These are phyloP conservation scores for Nothocercus julius DNA, from an alignment of 2,113 vertebrate genomes.

Conservation along the genomic window DNA sequence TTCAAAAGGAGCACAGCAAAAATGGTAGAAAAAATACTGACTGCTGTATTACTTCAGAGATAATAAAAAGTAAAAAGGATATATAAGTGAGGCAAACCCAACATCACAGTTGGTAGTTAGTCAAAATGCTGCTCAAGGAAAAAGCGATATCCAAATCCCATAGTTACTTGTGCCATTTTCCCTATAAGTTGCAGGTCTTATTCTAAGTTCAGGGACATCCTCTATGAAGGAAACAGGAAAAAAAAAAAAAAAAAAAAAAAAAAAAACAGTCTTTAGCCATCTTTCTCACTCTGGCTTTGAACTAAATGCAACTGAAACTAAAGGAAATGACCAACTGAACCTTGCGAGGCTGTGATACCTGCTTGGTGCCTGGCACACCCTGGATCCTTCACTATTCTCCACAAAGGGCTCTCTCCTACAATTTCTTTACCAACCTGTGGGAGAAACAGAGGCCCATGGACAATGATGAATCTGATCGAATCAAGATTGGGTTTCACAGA, in stretches of 20 bases:
- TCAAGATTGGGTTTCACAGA: not conserved
- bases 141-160: not conserved
- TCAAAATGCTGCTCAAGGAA: not conserved
- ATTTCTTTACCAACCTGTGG: not conserved
- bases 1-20: not conserved
- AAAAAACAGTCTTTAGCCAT: not conserved
- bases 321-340: not conserved
- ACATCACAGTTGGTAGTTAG: not conserved
- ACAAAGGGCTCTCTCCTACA: not conserved
- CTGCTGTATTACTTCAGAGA: not conserved
- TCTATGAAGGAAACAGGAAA: not conserved
- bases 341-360: not conserved
- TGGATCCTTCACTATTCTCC: not conserved
- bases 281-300: not conserved
- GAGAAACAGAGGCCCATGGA: not conserved
- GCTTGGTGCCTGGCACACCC: not conserved
- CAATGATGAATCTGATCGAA: not conserved
- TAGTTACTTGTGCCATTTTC: not conserved
- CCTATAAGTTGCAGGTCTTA: not conserved
- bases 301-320: not conserved
- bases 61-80: not conserved
- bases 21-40: not conserved
- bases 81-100: not conserved
- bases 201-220: accelerated
- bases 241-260: not conserved